Percentiles rank a stretch among this genome's conserved stretches.
phyloP scores from a whole-genome alignment of 2,113 vertebrate genomes.

The Danio rerio region GRCz12tu NC_133183.1:35969501-35970000 shows the following conservation, averaged over 20 bases:
- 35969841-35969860: constrained; percentile 29
- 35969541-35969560: constrained; percentile 10
- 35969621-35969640: constrained; percentile 16
- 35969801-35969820: constrained; percentile 64
- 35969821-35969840: constrained; percentile 42
- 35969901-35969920: constrained; percentile 24
- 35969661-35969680: constrained; percentile 22
- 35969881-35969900: constrained; percentile 23
- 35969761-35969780: constrained; percentile 67
- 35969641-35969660: background rate
- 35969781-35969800: constrained; percentile 66
- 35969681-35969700: constrained; percentile 35
- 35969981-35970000: background rate
- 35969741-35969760: constrained; percentile 10
- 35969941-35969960: constrained; percentile 30
- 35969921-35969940: constrained; percentile 56
- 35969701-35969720: constrained; percentile 62
- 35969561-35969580: background rate
- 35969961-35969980: constrained; percentile 15
- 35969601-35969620: background rate
- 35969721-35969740: constrained; percentile 61
- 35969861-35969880: constrained; percentile 24
- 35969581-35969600: constrained; percentile 17
- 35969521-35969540: constrained; percentile 25
- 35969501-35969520: constrained; percentile 6